A percentile compares a stretch with the other conserved stretches of the same genome.
These are phyloP conservation scores for Clarias macrocephalus DNA, from an alignment of 2,113 vertebrate species.

Conservation along the genomic window DNA sequence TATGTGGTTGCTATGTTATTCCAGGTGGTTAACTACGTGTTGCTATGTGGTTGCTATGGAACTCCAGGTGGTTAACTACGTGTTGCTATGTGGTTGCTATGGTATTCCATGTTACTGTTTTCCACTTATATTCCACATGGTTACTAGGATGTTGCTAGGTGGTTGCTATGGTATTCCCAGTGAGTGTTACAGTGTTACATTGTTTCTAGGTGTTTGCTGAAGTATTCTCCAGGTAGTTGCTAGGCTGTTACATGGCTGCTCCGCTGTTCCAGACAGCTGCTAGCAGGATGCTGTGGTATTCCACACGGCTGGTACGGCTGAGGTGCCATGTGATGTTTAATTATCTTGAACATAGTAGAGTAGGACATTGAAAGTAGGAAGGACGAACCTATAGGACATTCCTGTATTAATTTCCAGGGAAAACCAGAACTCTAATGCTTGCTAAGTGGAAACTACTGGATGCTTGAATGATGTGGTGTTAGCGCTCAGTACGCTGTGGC, in stretches of 20 bases:
- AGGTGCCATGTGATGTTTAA: not conserved
- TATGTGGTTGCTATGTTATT: too few relatives aligned
- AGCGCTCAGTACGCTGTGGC: conserved; percentile 19
- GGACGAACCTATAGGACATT: not conserved
- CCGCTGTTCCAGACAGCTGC: not conserved
- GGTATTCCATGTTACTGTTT: too few relatives aligned
- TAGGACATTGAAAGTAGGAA: not conserved
- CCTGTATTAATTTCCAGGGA: not conserved
- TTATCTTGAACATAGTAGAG: not conserved
- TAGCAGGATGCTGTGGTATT: not conserved
- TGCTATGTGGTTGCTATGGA: too few relatives aligned
- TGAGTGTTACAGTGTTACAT: not conserved
- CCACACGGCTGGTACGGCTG: not conserved
- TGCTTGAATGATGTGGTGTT: not conserved
- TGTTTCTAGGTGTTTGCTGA: not conserved
- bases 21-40: too few relatives aligned
- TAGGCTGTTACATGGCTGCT: not conserved
- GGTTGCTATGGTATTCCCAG: not conserved
- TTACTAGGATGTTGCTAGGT: too few relatives aligned
- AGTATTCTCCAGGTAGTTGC: not conserved
- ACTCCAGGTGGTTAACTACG: too few relatives aligned
- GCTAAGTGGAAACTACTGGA: too few relatives aligned
- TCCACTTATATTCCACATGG: too few relatives aligned
- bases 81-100: too few relatives aligned
- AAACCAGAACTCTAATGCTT: not conserved